Evolutionary conservation across 2,113 vertebrate genomes (phyloP).

Genomic region (Pollimyrus isidori): DNA sequence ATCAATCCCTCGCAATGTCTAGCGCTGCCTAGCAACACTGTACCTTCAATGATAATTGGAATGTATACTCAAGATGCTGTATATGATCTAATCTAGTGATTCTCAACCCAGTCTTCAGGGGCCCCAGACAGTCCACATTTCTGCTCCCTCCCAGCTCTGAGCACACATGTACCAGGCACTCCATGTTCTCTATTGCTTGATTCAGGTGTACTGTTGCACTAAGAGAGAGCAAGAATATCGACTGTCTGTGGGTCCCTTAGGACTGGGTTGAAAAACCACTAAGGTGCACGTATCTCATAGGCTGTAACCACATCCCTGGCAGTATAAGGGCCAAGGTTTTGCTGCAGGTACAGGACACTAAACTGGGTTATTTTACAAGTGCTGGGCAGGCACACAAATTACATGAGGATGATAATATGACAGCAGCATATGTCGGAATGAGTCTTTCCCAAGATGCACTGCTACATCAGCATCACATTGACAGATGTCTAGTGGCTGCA

Average conservation of each 20-base stretch:
- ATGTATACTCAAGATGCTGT: background rate
- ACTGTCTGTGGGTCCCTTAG: background rate
- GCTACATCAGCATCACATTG: background rate
- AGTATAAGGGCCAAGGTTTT: background rate
- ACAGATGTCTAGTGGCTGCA: background rate
- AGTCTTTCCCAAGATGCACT: background rate
- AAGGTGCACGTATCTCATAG: background rate
- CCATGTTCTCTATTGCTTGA: background rate
- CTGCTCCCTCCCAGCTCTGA: background rate
- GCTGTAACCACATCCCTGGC: background rate
- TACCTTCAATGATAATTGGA: background rate
- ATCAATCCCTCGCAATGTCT: background rate
- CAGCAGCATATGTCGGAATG: background rate
- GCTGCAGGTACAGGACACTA: background rate
- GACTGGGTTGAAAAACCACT: background rate
- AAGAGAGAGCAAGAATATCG: background rate
- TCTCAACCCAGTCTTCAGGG: background rate
- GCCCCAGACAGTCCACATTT: background rate
- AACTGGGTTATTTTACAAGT: background rate
- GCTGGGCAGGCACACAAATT: background rate
- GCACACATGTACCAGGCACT: background rate
- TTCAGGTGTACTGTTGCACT: background rate
- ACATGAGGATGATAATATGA: background rate
- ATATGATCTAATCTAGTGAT: background rate
- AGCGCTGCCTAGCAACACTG: background rate